Percentiles rank a stretch among this genome's conserved stretches.
These are phyloP conservation scores for Acleris laterana DNA, from an alignment of 2,888 invertebrate species.

Conservation along the genomic window DNA sequence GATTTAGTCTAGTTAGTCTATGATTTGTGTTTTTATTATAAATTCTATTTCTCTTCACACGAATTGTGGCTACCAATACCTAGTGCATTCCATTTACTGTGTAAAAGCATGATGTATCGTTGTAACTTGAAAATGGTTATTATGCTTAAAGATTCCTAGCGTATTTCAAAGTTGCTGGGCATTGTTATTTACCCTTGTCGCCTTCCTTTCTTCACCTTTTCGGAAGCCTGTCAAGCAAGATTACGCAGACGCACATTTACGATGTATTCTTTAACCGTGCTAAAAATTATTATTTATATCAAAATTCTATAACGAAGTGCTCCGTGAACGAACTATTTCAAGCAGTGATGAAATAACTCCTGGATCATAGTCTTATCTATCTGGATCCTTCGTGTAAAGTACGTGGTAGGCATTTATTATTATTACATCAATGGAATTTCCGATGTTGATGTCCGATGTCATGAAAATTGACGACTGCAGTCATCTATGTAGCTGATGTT, in stretches of 20 bases:
- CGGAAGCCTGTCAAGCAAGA: slow-evolving; percentile 51
- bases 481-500: background rate
- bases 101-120: background rate
- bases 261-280: slow-evolving; percentile 35
- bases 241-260: slow-evolving; percentile 50
- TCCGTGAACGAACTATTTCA: slow-evolving; percentile 12
- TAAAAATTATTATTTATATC: slow-evolving; percentile 11
- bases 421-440: slow-evolving; percentile 21
- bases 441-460: slow-evolving; percentile 7
- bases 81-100: background rate
- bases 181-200: slow-evolving; percentile 11
- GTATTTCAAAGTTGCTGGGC: background rate
- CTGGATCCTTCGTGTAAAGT: slow-evolving; percentile 11
- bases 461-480: background rate
- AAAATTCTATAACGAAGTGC: slow-evolving; percentile 12
- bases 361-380: slow-evolving; percentile 9
- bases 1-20: slow-evolving; percentile 7
- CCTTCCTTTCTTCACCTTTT: slow-evolving; percentile 49
- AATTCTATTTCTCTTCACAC: slow-evolving; percentile 39
- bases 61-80: background rate
- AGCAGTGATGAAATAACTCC: slow-evolving; percentile 13
- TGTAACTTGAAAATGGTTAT: background rate
- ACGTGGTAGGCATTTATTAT: slow-evolving; percentile 35
- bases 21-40: slow-evolving; percentile 41
- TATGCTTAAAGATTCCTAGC: background rate